Base-by-base conservation (phyloP, 2,888 invertebrate genomes). In the Coenonympha glycerion region DNA sequence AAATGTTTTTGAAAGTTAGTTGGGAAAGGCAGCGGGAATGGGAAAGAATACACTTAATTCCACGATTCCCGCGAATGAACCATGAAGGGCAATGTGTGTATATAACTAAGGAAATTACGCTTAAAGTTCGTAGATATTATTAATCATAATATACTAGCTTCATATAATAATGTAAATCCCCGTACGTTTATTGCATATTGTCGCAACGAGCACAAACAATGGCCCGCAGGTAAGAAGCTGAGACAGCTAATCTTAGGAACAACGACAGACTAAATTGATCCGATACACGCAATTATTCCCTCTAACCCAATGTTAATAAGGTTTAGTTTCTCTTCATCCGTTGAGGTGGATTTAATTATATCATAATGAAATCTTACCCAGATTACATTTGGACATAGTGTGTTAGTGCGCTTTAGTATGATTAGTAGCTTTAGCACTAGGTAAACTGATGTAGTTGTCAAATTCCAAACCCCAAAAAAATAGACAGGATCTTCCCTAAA, bases 101-200 rank as follows among this genome's bases (percentile, higher is more conserved):
- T n/a, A n/a, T n/a, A n/a, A n/a, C n/a, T n/a, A n/a, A n/a, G n/a
- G n/a, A n/a, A n/a, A n/a, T n/a, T n/a, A n/a, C n/a, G n/a, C n/a
- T n/a, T n/a, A n/a, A n/a, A n/a, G n/a, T n/a, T n/a, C n/a, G n/a
- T n/a, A n/a, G n/a, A n/a, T n/a, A n/a, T n/a, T n/a, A n/a, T n/a
- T n/a, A n/a, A n/a, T n/a, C n/a, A n/a, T n/a, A n/a, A n/a, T n/a
- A n/a, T n/a, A n/a, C n/a, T n/a, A 31, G 22, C 36, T 19, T 6
- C 15, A 39, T 31, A 39, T 6, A n/a, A 37, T 19, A 37, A 45
- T 45, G 36, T 42, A 16, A 44, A 44, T 31, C 22, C 36, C 15
- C n/a, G 36, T 49, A 49, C 30, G 30, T 44, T 49, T 49, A 49
- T 37, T 44, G 44, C 44, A 49, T 44, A 49, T 36, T 49, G 49